Conservation (phyloP, 2,888 invertebrate genomes). For the Heteropelma amictum region DNA sequence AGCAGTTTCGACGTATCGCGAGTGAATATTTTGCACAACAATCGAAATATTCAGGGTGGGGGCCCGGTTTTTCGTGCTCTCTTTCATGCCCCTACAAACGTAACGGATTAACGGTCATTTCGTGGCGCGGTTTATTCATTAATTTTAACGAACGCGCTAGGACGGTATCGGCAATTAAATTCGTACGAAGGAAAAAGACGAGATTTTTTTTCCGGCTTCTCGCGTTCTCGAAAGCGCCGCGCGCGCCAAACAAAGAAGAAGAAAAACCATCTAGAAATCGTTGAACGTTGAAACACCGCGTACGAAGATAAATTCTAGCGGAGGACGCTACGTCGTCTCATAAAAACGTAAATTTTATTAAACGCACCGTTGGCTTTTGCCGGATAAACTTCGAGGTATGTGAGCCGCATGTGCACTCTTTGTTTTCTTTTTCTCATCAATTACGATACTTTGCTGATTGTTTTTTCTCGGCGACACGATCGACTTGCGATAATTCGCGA, state of each 20-base stretch:
- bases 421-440: no score
- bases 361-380: no score
- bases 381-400: no score
- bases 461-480: no score
- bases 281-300: background rate
- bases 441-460: no score
- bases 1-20: background rate
- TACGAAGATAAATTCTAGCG: no score
- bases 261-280: background rate
- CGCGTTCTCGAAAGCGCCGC: background rate
- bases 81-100: background rate
- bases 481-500: no score
- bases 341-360: no score
- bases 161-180: background rate
- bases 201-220: background rate
- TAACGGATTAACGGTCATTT: conserved; percentile 4
- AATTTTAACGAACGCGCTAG: no score
- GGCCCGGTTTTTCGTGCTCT: background rate
- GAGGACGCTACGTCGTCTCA: no score
- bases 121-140: no score
- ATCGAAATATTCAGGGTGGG: background rate
- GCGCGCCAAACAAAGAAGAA: background rate
- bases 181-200: conserved; percentile 22
- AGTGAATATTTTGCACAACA: conserved; percentile 2
- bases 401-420: no score